These are phyloP conservation scores for Stictocephala bisonia DNA, from an alignment of 2,888 invertebrate species.

Conservation along the genomic window DNA sequence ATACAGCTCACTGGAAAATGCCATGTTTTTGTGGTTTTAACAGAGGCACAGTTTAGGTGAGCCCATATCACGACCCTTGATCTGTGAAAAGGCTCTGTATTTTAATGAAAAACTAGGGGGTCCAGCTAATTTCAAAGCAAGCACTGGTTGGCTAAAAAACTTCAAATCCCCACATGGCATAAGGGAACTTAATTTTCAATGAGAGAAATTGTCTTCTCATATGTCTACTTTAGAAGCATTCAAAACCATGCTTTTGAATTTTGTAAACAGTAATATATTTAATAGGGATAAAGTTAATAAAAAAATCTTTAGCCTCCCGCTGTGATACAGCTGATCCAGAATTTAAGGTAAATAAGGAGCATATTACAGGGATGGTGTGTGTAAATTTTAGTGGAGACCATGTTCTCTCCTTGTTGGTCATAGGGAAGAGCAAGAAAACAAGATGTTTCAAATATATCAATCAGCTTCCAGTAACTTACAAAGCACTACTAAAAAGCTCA, in stretches of 20 bases:
- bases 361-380: conserved; percentile 38
- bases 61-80: conserved; percentile 36
- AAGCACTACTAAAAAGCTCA: conserved; percentile 33
- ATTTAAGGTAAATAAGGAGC: conserved; percentile 62
- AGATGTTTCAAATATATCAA: conserved; percentile 37
- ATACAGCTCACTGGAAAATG: conserved; percentile 23
- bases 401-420: conserved; percentile 32
- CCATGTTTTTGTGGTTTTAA: conserved; percentile 21
- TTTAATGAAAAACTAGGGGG: conserved; percentile 33
- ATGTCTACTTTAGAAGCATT: conserved; percentile 50
- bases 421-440: conserved; percentile 46
- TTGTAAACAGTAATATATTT: no score
- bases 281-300: no score
- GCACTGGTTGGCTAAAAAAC: conserved; percentile 38
- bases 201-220: conserved; percentile 50
- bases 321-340: conserved; percentile 59
- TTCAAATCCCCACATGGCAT: conserved; percentile 50
- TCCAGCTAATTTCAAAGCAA: conserved; percentile 36
- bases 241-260: conserved; percentile 50
- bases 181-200: conserved; percentile 54
- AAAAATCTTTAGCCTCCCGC: conserved; percentile 59
- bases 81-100: conserved; percentile 43
- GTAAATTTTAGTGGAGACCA: conserved; percentile 41
- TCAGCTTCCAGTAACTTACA: conserved; percentile 39
- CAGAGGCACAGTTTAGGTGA: conserved; percentile 15